Conservation (phyloP, 2,797 vertebrate genomes). For the Luscinia megarhynchos region DNA sequence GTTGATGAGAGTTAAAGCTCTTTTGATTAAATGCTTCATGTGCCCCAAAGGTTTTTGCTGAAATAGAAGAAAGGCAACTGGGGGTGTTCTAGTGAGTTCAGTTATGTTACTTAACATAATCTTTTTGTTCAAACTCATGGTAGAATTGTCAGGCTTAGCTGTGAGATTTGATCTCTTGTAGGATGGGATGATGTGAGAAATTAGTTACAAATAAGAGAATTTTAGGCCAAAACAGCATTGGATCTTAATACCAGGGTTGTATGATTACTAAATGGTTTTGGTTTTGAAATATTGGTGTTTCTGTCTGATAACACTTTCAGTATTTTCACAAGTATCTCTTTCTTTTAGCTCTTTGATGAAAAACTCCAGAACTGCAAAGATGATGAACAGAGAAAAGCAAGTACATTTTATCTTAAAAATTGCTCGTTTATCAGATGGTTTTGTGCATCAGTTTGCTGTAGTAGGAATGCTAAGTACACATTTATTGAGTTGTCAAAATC, state of each 20-base stretch:
- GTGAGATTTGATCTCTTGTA: not conserved
- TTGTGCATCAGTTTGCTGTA: not conserved
- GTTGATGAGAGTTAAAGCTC: too few relatives aligned
- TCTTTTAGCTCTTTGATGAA: conserved; percentile 94
- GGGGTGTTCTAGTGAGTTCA: not conserved
- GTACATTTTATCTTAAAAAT: conserved; percentile 71
- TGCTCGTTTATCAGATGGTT: not conserved
- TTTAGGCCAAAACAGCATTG: not conserved
- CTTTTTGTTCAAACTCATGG: not conserved
- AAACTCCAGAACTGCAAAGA: conserved; percentile 98
- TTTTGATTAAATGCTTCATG: not conserved
- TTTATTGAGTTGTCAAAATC: not conserved
- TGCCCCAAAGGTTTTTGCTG: not conserved
- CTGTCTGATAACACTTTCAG: not conserved
- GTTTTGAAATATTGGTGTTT: not conserved
- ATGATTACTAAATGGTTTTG: not conserved
- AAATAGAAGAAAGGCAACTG: not conserved
- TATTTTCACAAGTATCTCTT: conserved; percentile 39
- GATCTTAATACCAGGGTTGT: not conserved
- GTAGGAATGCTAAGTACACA: not conserved
- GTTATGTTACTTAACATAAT: not conserved
- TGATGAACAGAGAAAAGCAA: conserved; percentile 97
- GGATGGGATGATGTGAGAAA: not conserved
- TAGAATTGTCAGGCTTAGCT: not conserved
- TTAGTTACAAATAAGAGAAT: not conserved